Conservation (phyloP, 2,888 invertebrate species). For the Hypselothyrea guttata region DNA sequence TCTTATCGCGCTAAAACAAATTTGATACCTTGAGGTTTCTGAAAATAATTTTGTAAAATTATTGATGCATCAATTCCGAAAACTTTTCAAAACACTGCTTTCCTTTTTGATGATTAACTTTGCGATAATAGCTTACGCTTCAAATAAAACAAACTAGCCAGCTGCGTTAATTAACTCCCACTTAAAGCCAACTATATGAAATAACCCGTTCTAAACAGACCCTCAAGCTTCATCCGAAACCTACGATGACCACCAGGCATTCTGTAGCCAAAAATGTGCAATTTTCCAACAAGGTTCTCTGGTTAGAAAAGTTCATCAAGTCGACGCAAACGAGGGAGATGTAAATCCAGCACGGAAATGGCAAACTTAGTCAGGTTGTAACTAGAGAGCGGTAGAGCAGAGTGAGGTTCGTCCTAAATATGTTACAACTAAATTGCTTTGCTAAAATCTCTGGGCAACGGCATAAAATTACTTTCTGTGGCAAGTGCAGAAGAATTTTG, state of each 20-base stretch:
- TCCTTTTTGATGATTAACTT: neutral
- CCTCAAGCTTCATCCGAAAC: conserved; percentile 4
- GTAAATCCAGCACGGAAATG: conserved; percentile 39
- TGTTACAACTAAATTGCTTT: conserved; percentile 52
- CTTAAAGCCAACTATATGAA: conserved; percentile 24
- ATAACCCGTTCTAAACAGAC: conserved; percentile 4
- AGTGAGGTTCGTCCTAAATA: conserved; percentile 37
- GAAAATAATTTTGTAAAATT: conserved; percentile 17
- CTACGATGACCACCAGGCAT: conserved; percentile 39
- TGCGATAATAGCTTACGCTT: conserved; percentile 22
- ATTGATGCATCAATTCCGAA: conserved; percentile 17
- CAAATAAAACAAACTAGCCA: conserved; percentile 19
- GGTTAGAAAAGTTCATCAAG: conserved; percentile 37
- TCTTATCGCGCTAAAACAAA: neutral
- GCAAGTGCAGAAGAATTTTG: conserved; percentile 21
- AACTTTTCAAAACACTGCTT: neutral
- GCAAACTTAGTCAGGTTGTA: conserved; percentile 20
- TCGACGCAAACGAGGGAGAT: conserved; percentile 13
- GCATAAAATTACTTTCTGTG: conserved; percentile 57
- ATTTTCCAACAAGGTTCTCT: conserved; percentile 28
- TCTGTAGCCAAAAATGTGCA: conserved; percentile 44
- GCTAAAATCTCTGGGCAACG: conserved; percentile 43
- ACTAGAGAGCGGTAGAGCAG: neutral
- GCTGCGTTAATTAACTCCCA: conserved; percentile 48
- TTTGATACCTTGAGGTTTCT: neutral